Evolutionary conservation across 2,797 vertebrate genomes (phyloP), one percentile per base, ranked within the genome.

Genomic region (Moxostoma hubbsi): DNA sequence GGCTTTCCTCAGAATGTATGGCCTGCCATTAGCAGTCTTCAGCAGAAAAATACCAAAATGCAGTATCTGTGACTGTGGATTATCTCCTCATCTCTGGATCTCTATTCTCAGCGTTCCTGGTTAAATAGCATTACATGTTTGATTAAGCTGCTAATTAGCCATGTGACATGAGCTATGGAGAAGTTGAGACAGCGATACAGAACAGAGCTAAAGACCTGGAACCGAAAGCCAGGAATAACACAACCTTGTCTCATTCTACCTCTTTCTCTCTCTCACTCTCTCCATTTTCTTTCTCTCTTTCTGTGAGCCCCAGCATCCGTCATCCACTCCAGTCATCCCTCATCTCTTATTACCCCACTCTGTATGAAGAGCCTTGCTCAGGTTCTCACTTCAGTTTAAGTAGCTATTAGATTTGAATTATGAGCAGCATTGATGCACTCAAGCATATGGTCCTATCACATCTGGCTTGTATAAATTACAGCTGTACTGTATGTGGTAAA

Each of bases 341-440:
- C 77, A 85, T 55, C 66, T 47, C 70, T 74, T 82, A 66, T 84
- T 85, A 84, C 76, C 83, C 76, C 82, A 83, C 67, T 85, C 69
- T 83, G 77, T 84, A 73, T 86, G 83, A 85, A 78, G 79, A 74
- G 15, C 49, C 63, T 63, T 50, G 67, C 51, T 75, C 73, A 62
- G 73, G 69, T 68, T 63, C 66, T 66, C 81, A 58, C 76, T 76
- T 81, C 67, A 64, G 47, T 82, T 85, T 86, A 86, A 86, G 85
- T 81, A 87, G 83, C 75, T 77, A 83, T 86, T 85, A 85, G 81
- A 75, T 79, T 82, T 88, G 81, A 88, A 86, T 85, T 84, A 88
- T 84, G 84, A 85, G 84, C 78, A 84, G 74, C 54, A 71, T 61
- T 74, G 71, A 84, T 81, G 76, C 83, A 82, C 81, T 83, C 59